Evolutionary conservation across 2,113 vertebrate genomes (phyloP), one percentile per base, ranked within the genome.

Genomic region (Marmota flaviventris): DNA sequence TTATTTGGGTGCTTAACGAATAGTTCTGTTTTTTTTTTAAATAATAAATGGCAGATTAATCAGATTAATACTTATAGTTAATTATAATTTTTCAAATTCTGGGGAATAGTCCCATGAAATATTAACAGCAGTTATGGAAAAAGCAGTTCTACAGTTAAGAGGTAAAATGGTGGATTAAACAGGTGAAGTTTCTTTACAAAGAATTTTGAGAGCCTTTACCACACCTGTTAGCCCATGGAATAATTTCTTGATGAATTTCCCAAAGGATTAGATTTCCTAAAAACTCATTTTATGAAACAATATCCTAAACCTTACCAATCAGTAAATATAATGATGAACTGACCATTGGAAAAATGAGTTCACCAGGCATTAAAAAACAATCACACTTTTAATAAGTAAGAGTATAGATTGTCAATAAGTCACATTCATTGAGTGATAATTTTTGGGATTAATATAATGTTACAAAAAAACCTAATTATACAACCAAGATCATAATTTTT

Each of bases 301-400:
- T 94, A 13, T 75, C 45, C 88, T 20, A 65, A 61, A 83, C 72
- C 27, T 45, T 93, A 45, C 8, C 16, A 86, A 73, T 82, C 2
- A 77, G 56, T 69, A 92, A 56, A 83, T 78, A 92, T 29, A 93
- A 72, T 51, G 34, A 85, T 86, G 9, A 93, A 27, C 11, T 58
- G 12, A 94, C 5, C n/a, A 78, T 69, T 70, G 72, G 39, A 89
- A 89, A 96, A 73, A 73, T 39, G 4, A 88, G 10, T 6, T 48
- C 53, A 83, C 0, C 1, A n/a, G 56, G 25, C 90, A 83, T 92
- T 86, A 93, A 37, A 83, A 82, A 48, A 91, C 18, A 24, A 2
- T 51, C 24, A 78, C 34, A 56, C 70, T 72, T 78, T 56, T 72
- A 78, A 89, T 20, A 81, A 91, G 76, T 81, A 61, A 91, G 92